Conservation (phyloP, 2,888 invertebrate species). For the Macrophya alboannulata region DNA sequence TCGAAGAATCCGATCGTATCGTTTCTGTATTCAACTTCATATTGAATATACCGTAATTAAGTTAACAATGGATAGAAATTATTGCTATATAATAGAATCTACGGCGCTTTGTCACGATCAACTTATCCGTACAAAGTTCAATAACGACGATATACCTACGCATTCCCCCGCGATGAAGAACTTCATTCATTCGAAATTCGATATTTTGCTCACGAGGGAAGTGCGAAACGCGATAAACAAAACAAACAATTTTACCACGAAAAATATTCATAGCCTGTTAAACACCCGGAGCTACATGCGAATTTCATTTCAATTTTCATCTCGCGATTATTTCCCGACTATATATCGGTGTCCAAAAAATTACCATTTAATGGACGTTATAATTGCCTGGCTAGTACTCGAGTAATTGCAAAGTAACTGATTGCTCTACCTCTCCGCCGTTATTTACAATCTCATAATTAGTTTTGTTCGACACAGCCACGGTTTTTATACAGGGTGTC, state of each 20-base stretch:
- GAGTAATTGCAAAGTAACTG: conserved; percentile 41
- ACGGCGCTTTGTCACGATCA: neutral
- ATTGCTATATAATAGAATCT: conserved; percentile 31
- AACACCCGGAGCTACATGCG: neutral
- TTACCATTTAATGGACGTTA: conserved; percentile 24
- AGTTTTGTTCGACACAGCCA: neutral
- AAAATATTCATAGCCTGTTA: conserved; percentile 35
- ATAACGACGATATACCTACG: neutral
- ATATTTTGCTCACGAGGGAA: neutral
- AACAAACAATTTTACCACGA: conserved; percentile 2
- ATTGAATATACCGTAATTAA: conserved; percentile 36
- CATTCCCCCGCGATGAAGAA: neutral
- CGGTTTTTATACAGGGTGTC: too few species aligned
- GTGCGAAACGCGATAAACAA: too few species aligned
- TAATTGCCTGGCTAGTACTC: conserved; percentile 7
- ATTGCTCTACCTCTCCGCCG: neutral
- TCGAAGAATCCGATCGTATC: conserved; percentile 22
- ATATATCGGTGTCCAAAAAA: conserved; percentile 19
- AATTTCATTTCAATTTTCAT: conserved; percentile 41
- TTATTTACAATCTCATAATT: conserved; percentile 30
- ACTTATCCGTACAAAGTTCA: neutral
- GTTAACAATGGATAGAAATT: conserved; percentile 38
- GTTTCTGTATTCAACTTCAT: conserved; percentile 20
- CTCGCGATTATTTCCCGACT: conserved; percentile 15
- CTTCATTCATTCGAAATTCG: neutral